Conservation (phyloP, 2,113 vertebrate genomes). For the Cisticola juncidis region DNA sequence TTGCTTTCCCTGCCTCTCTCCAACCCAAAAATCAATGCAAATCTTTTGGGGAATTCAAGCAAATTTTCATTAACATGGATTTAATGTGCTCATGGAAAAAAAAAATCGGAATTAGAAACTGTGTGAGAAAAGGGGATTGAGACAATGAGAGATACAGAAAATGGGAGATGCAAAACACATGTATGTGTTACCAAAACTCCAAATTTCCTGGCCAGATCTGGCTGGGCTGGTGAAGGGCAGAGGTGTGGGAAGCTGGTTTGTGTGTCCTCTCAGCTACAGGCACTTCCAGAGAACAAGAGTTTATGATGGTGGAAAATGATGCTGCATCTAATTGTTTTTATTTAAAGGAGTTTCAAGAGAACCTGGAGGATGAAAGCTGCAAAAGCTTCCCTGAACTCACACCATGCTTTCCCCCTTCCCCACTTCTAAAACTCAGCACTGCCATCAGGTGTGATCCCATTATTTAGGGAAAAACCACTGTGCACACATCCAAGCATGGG, state of each 20-base stretch:
- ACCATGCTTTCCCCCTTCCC: neutral
- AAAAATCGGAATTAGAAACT: neutral
- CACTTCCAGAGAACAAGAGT: fast-evolving
- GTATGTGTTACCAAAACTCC: neutral
- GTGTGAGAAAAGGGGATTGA: neutral
- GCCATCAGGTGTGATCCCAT: neutral
- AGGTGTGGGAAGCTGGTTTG: neutral
- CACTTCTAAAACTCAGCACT: neutral
- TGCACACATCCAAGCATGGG: fast-evolving
- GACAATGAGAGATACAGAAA: neutral
- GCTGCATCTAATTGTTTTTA: neutral
- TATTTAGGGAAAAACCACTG: neutral
- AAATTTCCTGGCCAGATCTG: neutral
- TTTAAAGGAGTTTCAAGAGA: neutral
- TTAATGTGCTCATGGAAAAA: fast-evolving
- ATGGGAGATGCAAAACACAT: neutral
- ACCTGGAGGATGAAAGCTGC: neutral
- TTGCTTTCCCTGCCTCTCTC: neutral
- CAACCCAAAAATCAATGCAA: neutral
- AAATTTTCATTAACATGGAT: neutral
- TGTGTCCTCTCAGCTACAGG: neutral
- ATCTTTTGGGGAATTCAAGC: neutral
- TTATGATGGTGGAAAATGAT: fast-evolving
- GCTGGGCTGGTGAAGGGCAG: neutral
- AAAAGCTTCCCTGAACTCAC: neutral